These are phyloP conservation scores for Pharmacophagus antenor DNA, from an alignment of 2,888 invertebrate genomes.

Conservation along the genomic window DNA sequence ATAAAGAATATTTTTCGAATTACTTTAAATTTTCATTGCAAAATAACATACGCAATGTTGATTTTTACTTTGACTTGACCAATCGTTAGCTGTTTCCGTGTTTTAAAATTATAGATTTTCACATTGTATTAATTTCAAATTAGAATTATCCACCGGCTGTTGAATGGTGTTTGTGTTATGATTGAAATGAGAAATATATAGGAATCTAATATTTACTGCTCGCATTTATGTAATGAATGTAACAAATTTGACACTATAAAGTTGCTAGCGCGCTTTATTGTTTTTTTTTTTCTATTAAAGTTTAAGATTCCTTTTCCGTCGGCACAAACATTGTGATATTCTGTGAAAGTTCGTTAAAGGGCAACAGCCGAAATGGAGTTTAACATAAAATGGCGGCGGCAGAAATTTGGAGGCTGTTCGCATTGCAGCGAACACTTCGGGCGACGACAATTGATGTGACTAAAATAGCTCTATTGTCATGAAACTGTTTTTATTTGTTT, in stretches of 20 bases:
- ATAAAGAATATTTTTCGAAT: too few relatives aligned
- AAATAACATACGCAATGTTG: background rate
- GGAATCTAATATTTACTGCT: background rate
- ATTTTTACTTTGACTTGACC: conserved; percentile 49
- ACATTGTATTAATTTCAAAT: conserved; percentile 18
- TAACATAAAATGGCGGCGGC: conserved; percentile 72
- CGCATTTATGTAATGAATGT: background rate
- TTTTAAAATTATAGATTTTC: conserved; percentile 30
- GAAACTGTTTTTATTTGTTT: conserved; percentile 63
- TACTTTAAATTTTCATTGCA: too few relatives aligned
- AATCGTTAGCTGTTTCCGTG: conserved; percentile 44
- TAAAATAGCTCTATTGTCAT: conserved; percentile 55
- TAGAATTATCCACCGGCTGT: conserved; percentile 83
- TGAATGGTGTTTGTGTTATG: conserved; percentile 11
- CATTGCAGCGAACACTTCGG: conserved; percentile 72
- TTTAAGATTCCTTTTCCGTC: background rate
- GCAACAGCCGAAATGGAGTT: conserved; percentile 60
- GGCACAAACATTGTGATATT: conserved; percentile 88
- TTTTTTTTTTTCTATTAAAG: background rate
- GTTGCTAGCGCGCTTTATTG: background rate
- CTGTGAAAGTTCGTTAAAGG: conserved; percentile 62
- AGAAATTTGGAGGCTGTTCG: conserved; percentile 82
- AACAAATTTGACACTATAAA: background rate
- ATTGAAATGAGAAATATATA: background rate
- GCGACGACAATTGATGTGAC: conserved; percentile 61